These are phyloP conservation scores for Liolophura sinensis DNA, from an alignment of 1,140 invertebrate genomes.

Conservation along the genomic window DNA sequence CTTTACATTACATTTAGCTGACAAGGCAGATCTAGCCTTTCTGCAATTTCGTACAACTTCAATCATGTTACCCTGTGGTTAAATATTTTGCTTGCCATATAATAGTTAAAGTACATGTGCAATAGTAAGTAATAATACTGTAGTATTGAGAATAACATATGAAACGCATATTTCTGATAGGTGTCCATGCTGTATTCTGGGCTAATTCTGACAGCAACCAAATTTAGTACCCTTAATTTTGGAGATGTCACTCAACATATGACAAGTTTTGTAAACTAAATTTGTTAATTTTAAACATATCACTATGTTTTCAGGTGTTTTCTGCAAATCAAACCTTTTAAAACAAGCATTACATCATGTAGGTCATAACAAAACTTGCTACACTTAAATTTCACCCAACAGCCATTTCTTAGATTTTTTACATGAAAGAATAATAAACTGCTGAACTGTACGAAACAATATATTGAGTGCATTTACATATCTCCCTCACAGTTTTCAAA, in stretches of 20 bases:
- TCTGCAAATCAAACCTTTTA: no score
- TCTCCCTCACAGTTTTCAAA: no score
- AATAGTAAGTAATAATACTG: background rate
- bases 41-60: background rate
- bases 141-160: background rate
- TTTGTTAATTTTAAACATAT: no score
- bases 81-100: background rate
- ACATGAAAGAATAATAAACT: no score
- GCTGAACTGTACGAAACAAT: no score
- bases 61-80: background rate
- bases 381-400: no score
- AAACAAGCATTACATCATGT: no score
- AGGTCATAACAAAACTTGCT: no score
- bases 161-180: background rate
- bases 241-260: background rate
- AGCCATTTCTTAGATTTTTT: no score
- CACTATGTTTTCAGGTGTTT: no score
- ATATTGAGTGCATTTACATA: no score
- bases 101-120: background rate
- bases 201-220: background rate
- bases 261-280: background rate
- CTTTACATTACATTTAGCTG: no score
- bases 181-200: background rate
- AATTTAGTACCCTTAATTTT: background rate
- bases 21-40: background rate